Percentiles rank a stretch among this genome's conserved stretches.
Evolutionary conservation across 2,113 vertebrate species (phyloP).

Genomic region (Climacteris rufus): DNA sequence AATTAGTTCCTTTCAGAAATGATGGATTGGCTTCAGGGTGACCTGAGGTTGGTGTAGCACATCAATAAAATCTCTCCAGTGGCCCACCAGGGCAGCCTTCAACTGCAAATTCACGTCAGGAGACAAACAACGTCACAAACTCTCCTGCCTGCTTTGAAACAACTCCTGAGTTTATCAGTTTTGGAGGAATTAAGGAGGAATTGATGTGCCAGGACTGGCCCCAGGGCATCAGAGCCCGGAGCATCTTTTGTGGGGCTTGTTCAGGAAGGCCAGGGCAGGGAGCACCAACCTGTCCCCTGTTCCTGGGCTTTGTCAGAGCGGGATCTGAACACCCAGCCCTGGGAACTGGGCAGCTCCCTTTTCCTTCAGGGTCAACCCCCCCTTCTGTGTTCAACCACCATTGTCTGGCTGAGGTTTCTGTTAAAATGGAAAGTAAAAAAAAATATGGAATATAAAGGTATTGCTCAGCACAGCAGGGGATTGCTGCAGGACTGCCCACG

Average conservation of each 20-base stretch:
- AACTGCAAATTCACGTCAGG: not conserved
- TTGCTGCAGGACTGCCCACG: not conserved
- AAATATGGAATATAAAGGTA: fast-evolving
- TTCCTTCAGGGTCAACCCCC: not conserved
- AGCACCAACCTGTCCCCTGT: not conserved
- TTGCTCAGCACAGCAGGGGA: not conserved
- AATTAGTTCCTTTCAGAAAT: not conserved
- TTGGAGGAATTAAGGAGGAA: not conserved
- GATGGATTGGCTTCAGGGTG: not conserved
- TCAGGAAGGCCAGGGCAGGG: not conserved
- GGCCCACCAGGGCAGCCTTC: not conserved
- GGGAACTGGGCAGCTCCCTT: not conserved
- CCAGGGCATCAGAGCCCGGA: not conserved
- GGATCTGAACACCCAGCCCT: fast-evolving
- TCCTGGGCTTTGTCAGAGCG: fast-evolving
- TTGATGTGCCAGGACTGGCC: not conserved
- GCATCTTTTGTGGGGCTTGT: not conserved
- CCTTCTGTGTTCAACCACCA: not conserved
- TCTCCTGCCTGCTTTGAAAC: not conserved
- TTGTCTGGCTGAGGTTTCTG: not conserved
- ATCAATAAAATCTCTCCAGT: not conserved
- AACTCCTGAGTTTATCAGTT: not conserved
- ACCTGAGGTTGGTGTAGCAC: not conserved
- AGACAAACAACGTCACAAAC: not conserved
- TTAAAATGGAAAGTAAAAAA: not conserved